These are phyloP conservation scores for Macrotis lagotis DNA, from an alignment of 2,113 vertebrate genomes.

Conservation along the genomic window DNA sequence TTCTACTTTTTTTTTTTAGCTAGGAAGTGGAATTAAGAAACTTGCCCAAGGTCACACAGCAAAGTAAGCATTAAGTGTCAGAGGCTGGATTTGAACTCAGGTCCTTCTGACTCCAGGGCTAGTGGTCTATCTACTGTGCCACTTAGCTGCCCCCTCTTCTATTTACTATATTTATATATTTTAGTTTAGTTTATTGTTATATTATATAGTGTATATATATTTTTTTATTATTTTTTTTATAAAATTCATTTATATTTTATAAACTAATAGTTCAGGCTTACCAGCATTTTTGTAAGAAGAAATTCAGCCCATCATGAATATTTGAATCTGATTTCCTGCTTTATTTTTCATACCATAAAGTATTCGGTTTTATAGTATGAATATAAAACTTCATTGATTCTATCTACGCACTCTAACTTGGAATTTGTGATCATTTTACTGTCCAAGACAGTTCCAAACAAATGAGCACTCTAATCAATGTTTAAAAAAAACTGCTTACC, in stretches of 20 bases:
- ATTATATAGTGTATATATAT: no score
- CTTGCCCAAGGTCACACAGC: no score
- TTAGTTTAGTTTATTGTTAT: no score
- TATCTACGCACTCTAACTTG: not conserved
- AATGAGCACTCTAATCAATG: not conserved
- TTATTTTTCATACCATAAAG: not conserved
- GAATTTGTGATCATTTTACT: not conserved
- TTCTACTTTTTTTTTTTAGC: no score
- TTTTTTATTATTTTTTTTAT: no score
- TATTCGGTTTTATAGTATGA: not conserved
- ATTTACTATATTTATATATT: no score
- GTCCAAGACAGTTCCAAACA: not conserved
- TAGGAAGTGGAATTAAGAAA: no score
- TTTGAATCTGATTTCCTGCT: not conserved
- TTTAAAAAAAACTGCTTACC: not conserved
- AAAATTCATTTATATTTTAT: not conserved
- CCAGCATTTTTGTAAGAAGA: not conserved
- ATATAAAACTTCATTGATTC: not conserved
- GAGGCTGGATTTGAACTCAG: no score
- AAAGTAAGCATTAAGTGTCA: no score
- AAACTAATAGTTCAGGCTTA: not conserved
- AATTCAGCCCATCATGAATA: not conserved
- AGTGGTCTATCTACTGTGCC: no score
- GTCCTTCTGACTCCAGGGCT: no score
- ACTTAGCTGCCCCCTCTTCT: no score